Evolutionary conservation across 2,797 vertebrate species (phyloP).

Genomic region (Ciconia nigra): DNA sequence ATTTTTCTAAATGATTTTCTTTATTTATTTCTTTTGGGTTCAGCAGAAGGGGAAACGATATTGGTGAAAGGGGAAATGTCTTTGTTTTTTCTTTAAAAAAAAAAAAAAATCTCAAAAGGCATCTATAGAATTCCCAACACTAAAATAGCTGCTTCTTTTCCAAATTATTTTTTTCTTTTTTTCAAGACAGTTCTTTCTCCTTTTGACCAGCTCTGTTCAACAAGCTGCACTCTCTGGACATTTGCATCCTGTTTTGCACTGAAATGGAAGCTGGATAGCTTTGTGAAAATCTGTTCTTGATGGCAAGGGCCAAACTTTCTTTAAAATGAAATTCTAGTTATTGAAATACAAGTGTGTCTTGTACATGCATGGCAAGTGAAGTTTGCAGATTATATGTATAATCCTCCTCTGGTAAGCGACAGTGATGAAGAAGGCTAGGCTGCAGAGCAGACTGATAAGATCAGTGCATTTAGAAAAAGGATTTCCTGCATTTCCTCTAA

Average conservation of each 20-base stretch:
- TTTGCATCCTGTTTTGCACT: background rate
- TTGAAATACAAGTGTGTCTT: background rate
- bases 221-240: background rate
- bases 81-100: background rate
- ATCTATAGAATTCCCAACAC: background rate
- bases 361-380: background rate
- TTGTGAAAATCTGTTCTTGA: background rate
- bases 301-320: background rate
- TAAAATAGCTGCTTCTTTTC: background rate
- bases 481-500: constrained; percentile 12
- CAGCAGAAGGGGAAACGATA: background rate
- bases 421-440: background rate
- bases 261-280: background rate
- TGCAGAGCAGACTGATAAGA: background rate
- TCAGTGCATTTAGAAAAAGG: background rate
- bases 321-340: background rate
- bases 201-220: background rate
- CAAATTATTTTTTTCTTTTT: background rate
- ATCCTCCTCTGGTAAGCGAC: background rate
- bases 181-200: background rate
- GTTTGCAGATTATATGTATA: background rate
- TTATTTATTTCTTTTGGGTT: background rate
- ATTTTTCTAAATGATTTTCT: background rate
- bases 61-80: background rate
- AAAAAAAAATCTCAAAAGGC: background rate